Conservation (phyloP, 1,140 invertebrate species). For the Euura saliciscinereae region DNA sequence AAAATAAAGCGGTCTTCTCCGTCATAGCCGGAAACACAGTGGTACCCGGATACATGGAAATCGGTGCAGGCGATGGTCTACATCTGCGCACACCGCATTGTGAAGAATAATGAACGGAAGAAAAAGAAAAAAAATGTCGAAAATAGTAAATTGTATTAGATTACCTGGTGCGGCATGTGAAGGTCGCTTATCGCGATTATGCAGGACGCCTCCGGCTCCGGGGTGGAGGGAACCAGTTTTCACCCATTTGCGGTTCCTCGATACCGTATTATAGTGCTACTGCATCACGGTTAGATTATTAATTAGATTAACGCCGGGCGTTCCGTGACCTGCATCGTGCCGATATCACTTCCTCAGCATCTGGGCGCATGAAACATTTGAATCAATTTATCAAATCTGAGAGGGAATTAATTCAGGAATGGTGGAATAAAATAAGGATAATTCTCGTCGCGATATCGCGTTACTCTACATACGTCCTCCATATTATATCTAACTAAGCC, state of each 20-base stretch:
- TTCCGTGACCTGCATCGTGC: background rate
- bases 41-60: background rate
- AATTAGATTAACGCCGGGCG: background rate
- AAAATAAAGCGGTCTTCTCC: background rate
- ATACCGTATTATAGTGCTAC: background rate
- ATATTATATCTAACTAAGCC: too few relatives aligned
- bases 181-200: too few relatives aligned
- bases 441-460: too few relatives aligned
- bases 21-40: background rate
- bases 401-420: background rate
- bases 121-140: too few relatives aligned
- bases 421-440: background rate
- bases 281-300: background rate
- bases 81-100: background rate
- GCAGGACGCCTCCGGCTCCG: too few relatives aligned
- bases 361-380: background rate
- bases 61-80: background rate
- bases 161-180: too few relatives aligned
- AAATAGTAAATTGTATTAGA: too few relatives aligned
- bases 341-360: background rate
- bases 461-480: too few relatives aligned
- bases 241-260: background rate
- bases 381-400: background rate
- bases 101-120: too few relatives aligned
- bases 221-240: too few relatives aligned